Evolutionary conservation across 2,113 vertebrate species (phyloP), one percentile per base, ranked within the genome.

Genomic region (Lipophrys pholis): DNA sequence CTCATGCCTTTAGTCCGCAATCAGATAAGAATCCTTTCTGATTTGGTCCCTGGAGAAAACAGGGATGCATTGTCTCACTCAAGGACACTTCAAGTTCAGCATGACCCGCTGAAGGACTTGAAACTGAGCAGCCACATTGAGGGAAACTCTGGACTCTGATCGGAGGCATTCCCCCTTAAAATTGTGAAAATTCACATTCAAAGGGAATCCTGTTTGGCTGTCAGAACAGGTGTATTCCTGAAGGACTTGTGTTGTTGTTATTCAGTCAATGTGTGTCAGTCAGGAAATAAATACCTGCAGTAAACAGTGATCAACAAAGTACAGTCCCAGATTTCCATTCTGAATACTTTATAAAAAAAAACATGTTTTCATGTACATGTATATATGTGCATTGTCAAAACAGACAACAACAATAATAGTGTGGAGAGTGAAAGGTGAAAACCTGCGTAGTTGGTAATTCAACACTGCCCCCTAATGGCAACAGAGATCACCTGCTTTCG

Each of bases 381-480:
- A 2, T 2, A 30, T 4, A 30, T 30, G 21, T 30, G 21, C 11
- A 61, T 21, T 8, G 12, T 11, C 40, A 35, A 30, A 2, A 38
- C 21, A 30, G 21, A 48, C 43, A 48, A 41, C 21, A 46, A 15
- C 11, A 50, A 36, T 30, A 42, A 50, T 6, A 3, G 5, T 0
- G 30, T 3, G 51, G 3, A 8, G 35, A 3, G 11, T 30, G 2
- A 30, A 30, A 30, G 21, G 21, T 30, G 21, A 30, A 30, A 30
- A 30, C 21, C 21, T 30, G 21, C 21, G 52, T 48, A 40, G 6
- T 50, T 5, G 57, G 10, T 15, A 40, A 35, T 46, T 9, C 42
- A 75, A 68, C 53, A 79, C 67, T 81, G 85, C 69, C 84, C 58
- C 68, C 88, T 87, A 45, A 35, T 80, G 87, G 67, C 7, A 51